Conservation (phyloP, 2,797 vertebrate genomes). For the Eurystomus glaucurus region DNA sequence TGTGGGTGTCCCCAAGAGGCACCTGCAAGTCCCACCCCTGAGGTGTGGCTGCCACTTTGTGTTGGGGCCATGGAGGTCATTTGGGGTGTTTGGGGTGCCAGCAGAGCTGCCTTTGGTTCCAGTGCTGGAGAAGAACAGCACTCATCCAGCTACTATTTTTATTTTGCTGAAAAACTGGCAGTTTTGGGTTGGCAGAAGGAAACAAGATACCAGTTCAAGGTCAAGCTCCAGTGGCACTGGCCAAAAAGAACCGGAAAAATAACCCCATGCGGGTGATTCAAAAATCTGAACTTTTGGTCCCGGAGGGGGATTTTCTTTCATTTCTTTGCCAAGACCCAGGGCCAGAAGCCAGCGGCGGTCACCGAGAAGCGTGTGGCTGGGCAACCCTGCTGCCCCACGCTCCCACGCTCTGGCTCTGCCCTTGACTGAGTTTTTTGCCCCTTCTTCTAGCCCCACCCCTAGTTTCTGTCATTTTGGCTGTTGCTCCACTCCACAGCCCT, state of each 20-base stretch:
- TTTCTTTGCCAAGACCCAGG: background rate
- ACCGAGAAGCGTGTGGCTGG: accelerated
- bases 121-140: accelerated
- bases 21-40: accelerated
- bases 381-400: accelerated
- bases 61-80: accelerated
- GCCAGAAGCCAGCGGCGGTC: background rate
- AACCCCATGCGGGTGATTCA: background rate
- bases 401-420: accelerated
- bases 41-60: accelerated
- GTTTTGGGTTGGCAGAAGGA: background rate
- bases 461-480: background rate
- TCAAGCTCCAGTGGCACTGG: background rate
- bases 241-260: slow-evolving; percentile 25
- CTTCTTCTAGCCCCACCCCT: background rate
- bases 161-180: accelerated
- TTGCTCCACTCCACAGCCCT: accelerated
- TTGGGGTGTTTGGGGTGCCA: background rate
- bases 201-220: background rate
- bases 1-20: background rate
- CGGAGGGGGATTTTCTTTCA: background rate
- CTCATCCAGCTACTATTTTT: background rate
- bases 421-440: background rate
- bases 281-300: accelerated
- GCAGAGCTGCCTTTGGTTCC: background rate